A percentile compares a stretch with the other conserved stretches of the same genome.
Evolutionary conservation across 2,797 vertebrate species (phyloP).

Genomic region (Aeoliscus strigatus): DNA sequence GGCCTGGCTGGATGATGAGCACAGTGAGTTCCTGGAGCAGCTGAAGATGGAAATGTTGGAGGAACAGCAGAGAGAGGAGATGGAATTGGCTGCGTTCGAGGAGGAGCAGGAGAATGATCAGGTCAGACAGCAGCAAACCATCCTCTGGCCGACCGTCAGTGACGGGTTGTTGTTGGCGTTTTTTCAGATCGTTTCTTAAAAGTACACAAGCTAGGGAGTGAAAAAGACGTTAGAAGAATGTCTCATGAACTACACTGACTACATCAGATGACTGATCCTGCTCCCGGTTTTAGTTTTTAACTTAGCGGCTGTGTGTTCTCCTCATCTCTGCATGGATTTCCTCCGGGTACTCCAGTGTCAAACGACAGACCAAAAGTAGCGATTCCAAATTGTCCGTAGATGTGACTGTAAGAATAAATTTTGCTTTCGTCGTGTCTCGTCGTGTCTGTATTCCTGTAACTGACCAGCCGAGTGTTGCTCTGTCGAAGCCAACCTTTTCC

Average conservation of each 20-base stretch:
- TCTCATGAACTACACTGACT: slow-evolving; percentile 25
- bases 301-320: too few species aligned
- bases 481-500: slow-evolving; percentile 25
- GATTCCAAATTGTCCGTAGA: too few species aligned
- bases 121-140: slow-evolving; percentile 38
- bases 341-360: too few species aligned
- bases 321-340: too few species aligned
- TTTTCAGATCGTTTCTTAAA: not conserved
- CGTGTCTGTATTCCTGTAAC: too few species aligned
- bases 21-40: slow-evolving; percentile 95
- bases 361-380: too few species aligned
- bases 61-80: slow-evolving; percentile 87
- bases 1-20: slow-evolving; percentile 96
- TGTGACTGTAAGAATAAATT: too few species aligned
- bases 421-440: too few species aligned
- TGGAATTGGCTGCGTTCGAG: slow-evolving; percentile 77
- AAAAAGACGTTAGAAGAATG: too few species aligned
- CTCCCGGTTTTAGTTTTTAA: too few species aligned
- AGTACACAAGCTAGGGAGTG: not conserved
- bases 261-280: slow-evolving; percentile 19
- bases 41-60: slow-evolving; percentile 95
- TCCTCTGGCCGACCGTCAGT: not conserved
- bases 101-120: slow-evolving; percentile 80
- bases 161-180: slow-evolving; percentile 8
- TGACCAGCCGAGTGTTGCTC: too few species aligned